Evolutionary conservation across 2,113 vertebrate genomes (phyloP), one percentile per base, ranked within the genome.

Genomic region (Eurystomus gularis): DNA sequence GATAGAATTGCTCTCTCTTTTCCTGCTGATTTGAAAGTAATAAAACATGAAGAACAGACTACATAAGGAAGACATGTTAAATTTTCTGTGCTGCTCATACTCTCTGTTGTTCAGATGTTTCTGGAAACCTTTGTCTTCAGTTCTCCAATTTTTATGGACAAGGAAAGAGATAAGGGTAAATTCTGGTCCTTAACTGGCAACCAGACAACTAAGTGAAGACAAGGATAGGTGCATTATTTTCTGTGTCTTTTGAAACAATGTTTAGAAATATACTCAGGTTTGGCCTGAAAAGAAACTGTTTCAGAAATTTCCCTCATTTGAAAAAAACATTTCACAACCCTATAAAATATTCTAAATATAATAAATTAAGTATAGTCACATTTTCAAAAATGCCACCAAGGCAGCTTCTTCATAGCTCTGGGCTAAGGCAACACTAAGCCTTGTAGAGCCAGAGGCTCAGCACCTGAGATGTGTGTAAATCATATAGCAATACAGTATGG

Each of bases 401-500:
- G 33, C 15, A 19, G 17, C 17, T 70, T 81, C 39, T 9, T 23
- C 11, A 29, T 5, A 11, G 18, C 17, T 76, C 18, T 61, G 26
- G 1, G 1, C 48, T 26, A 28, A 55, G 25, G 24, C 5, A 39
- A 6, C 7, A 8, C 17, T 64, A 42, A 54, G 25, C 3, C 17
- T 25, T n/a, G 14, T 17, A n/a, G 24, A 64, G 10, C 21, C 37
- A 66, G 29, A 40, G 20, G 7, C 19, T 57, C 25, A 37, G 31
- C 61, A 49, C 7, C 6, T 40, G 26, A 71, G 25, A 37, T 40
- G 4, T 7, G 2, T 23, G 40, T 31, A 31, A 24, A 20, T 86
- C 24, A 55, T 40, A 40, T 11, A 44, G 16, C 1, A 0, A 7
- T 35, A 26, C 1, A 3, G 20, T 44, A 15, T 4, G 5, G 10